Conservation (phyloP, 2,797 vertebrate genomes). For the Anabas testudineus region DNA sequence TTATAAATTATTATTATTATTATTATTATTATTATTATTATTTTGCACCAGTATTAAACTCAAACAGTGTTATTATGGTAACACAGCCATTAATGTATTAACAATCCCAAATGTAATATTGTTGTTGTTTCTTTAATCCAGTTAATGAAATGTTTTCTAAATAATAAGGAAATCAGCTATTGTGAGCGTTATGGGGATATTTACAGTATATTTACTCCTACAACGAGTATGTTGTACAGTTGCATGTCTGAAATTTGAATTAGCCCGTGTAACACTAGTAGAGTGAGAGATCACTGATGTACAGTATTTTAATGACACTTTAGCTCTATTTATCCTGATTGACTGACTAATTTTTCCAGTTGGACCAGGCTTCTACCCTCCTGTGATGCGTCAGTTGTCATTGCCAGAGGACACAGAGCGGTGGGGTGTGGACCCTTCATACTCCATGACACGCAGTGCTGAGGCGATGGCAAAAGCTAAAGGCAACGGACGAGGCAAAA, state of each 20-base stretch:
- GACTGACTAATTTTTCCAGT: constrained; percentile 73
- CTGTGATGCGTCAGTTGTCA: constrained; percentile 80
- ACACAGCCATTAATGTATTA: no score
- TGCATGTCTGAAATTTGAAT: neutral
- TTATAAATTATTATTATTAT: no score
- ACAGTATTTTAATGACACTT: neutral
- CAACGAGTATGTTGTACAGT: neutral
- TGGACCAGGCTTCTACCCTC: constrained; percentile 87
- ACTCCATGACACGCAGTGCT: constrained; percentile 83
- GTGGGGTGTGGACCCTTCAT: constrained; percentile 75
- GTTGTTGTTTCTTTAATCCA: no score
- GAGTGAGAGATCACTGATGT: neutral
- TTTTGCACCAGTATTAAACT: no score
- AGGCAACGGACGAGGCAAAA: constrained; percentile 76
- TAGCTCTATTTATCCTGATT: neutral
- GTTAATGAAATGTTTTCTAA: no score
- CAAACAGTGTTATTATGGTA: no score
- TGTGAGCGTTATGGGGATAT: no score
- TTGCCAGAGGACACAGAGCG: constrained; percentile 72
- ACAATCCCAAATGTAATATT: no score
- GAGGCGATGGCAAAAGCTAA: constrained; percentile 88
- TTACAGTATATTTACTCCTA: no score
- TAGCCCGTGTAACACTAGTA: neutral
- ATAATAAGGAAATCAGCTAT: no score
- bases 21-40: no score